Evolutionary conservation across 2,113 vertebrate species (phyloP).

Genomic region (Eurypyga helias): DNA sequence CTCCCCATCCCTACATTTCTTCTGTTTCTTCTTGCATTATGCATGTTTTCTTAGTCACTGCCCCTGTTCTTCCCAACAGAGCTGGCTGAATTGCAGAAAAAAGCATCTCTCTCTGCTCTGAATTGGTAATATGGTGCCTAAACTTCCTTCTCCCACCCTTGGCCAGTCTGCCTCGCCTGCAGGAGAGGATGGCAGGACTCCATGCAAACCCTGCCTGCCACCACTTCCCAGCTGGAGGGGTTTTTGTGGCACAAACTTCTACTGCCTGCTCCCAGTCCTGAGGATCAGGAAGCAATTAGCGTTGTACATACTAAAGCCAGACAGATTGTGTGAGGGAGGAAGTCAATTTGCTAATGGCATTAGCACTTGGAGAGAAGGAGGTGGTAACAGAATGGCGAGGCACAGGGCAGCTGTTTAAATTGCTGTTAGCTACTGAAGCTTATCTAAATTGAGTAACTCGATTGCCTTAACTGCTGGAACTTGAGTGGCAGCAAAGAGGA

Average conservation of each 20-base stretch:
- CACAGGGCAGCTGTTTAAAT: background rate
- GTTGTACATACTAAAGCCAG: background rate
- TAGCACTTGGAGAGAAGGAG: background rate
- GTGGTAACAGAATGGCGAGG: background rate
- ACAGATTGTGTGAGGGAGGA: conserved; percentile 26
- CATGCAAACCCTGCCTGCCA: background rate
- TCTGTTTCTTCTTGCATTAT: background rate
- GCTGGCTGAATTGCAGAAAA: background rate
- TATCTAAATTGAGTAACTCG: background rate
- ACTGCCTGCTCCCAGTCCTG: background rate
- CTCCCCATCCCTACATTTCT: background rate
- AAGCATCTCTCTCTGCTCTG: background rate
- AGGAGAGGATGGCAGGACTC: background rate
- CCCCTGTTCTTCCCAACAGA: background rate
- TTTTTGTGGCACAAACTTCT: background rate
- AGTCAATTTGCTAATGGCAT: conserved; percentile 18
- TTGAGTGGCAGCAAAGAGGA: background rate
- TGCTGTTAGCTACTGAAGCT: background rate
- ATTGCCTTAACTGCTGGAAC: conserved; percentile 3
- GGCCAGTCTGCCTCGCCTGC: no score
- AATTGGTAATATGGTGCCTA: background rate
- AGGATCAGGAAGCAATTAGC: background rate
- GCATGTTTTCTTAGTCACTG: background rate
- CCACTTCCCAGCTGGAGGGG: background rate
- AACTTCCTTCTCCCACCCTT: background rate